phyloP scores from a whole-genome alignment of 2,113 vertebrate species.

The Pteropus alecto region DNA sequence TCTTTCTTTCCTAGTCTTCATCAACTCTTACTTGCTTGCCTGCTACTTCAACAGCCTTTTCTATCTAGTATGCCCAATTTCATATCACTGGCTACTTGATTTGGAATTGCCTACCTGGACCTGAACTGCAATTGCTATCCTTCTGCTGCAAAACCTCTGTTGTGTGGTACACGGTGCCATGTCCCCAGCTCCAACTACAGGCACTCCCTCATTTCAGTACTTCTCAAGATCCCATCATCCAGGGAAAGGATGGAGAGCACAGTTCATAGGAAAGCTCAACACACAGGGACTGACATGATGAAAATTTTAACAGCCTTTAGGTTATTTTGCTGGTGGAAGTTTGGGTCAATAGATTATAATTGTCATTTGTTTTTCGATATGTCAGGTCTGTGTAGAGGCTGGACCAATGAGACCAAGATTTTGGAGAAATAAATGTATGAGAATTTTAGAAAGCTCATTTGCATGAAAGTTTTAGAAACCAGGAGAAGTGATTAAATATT shows the following conservation, averaged over 20 bases:
- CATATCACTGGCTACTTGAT: not conserved
- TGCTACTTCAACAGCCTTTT: not conserved
- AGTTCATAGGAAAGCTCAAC: not conserved
- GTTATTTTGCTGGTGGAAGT: not conserved
- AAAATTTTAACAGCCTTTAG: not conserved
- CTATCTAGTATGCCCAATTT: not conserved
- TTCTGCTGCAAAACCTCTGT: not conserved
- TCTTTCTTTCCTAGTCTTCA: not conserved
- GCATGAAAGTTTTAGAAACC: not conserved
- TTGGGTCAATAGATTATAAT: not conserved
- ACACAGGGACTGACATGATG: not conserved
- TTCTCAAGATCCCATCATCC: not conserved
- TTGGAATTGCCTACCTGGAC: not conserved
- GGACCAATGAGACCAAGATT: not conserved
- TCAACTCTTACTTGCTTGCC: not conserved
- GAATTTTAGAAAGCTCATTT: not conserved
- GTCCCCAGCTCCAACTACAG: not conserved
- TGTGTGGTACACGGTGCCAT: no score
- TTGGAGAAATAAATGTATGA: not conserved
- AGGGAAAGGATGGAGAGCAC: not conserved
- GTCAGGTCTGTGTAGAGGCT: not conserved
- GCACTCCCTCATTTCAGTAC: not conserved
- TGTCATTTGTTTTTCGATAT: not conserved
- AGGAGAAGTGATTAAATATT: not conserved
- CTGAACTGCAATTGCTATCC: no score